phyloP scores from a whole-genome alignment of 2,888 invertebrate genomes.

The Hedya salicella region DNA sequence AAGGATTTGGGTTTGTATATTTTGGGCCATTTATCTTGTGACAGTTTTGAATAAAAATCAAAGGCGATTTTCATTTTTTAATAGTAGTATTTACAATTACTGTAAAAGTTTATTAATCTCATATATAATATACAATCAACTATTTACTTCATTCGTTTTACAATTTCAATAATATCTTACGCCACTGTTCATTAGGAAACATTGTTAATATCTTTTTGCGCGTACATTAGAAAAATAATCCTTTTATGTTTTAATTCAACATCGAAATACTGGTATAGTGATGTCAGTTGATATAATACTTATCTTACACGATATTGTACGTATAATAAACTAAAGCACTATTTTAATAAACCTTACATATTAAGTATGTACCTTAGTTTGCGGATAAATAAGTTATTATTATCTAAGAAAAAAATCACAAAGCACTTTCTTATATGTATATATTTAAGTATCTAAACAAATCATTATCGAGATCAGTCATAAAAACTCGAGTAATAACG shows the following conservation, averaged over 20 bases:
- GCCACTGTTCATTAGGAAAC: conserved; percentile 4
- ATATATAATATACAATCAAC: conserved; percentile 5
- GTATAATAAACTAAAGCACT: too few species aligned
- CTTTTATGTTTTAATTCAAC: not conserved
- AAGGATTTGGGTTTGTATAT: too few species aligned
- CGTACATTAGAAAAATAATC: conserved; percentile 13
- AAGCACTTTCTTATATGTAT: too few species aligned
- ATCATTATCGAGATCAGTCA: conserved; percentile 12
- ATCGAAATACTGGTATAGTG: conserved; percentile 16
- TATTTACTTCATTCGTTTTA: not conserved
- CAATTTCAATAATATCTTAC: not conserved
- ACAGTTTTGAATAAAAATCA: conserved; percentile 16
- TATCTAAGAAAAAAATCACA: conserved; percentile 2
- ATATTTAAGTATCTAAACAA: conserved; percentile 1
- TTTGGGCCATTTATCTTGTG: not conserved
- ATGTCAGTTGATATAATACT: conserved; percentile 10
- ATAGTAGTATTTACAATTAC: conserved; percentile 9
- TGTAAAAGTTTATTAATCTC: conserved; percentile 12
- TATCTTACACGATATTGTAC: too few species aligned
- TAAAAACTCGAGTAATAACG: not conserved
- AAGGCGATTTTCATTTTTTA: not conserved
- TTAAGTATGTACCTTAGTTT: not conserved
- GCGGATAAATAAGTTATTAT: not conserved
- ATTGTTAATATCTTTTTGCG: not conserved
- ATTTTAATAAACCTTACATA: too few species aligned